phyloP scores from a whole-genome alignment of 2,797 vertebrate genomes.

The Mormyrops boulengeri region DNA sequence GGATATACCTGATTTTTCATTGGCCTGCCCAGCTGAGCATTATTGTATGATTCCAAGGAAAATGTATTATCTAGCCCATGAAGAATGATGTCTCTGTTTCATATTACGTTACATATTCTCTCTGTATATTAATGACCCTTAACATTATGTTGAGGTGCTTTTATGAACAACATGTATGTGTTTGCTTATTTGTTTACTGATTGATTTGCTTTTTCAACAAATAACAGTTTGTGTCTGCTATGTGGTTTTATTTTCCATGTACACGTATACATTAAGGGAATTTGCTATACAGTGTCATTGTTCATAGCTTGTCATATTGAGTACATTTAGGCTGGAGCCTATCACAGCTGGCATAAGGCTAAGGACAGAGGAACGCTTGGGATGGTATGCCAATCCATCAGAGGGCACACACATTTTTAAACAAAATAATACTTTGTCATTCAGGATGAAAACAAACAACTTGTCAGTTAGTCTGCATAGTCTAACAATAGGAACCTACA shows the following conservation, averaged over 20 bases:
- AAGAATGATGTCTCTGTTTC: slow-evolving; percentile 65
- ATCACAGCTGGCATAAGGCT: not conserved
- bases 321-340: not conserved
- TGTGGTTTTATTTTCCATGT: not conserved
- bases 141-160: slow-evolving; percentile 38
- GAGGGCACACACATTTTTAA: not conserved
- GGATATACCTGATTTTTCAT: slow-evolving; percentile 50
- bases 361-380: not conserved
- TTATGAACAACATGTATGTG: not conserved
- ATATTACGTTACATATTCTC: slow-evolving; percentile 72
- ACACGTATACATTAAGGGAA: not conserved
- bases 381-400: not conserved
- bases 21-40: slow-evolving; percentile 53
- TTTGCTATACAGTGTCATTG: not conserved
- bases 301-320: not conserved
- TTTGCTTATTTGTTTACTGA: not conserved
- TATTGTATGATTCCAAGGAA: slow-evolving; percentile 67
- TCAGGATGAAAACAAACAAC: not conserved
- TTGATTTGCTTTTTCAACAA: not conserved
- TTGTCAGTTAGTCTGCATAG: not conserved
- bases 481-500: not conserved
- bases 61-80: slow-evolving; percentile 69
- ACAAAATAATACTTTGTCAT: not conserved
- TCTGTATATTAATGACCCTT: slow-evolving; percentile 60
- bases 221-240: not conserved